phyloP scores from a whole-genome alignment of 2,797 vertebrate species.

The Alouatta caraya region DNA sequence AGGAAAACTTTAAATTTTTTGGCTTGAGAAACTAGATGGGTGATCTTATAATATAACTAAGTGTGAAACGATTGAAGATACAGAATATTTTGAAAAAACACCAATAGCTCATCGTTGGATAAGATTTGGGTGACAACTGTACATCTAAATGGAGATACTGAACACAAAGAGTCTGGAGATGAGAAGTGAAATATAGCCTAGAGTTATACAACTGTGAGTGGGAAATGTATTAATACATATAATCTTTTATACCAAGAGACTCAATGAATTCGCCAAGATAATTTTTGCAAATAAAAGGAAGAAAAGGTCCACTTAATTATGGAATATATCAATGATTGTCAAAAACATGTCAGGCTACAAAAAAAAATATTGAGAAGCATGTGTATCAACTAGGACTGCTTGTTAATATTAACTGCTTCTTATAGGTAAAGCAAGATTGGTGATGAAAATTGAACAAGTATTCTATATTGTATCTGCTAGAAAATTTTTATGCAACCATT shows the following conservation, averaged over 20 bases:
- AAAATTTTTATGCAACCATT: not conserved
- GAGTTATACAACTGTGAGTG: not conserved
- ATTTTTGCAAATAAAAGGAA: not conserved
- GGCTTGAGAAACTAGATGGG: not conserved
- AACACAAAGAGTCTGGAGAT: not conserved
- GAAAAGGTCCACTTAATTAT: not conserved
- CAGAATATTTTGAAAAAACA: not conserved
- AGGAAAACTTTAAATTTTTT: not conserved
- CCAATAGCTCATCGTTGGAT: not conserved
- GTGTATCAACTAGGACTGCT: not conserved
- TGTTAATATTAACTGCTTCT: not conserved
- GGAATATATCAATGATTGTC: not conserved
- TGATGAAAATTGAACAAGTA: not conserved
- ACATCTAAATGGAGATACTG: not conserved
- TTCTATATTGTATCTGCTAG: not conserved
- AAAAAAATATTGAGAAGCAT: not conserved
- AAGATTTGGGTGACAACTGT: not conserved
- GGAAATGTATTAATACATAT: not conserved
- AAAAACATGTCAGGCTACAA: not conserved
- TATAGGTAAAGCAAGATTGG: not conserved
- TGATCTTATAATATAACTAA: not conserved
- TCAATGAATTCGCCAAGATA: not conserved
- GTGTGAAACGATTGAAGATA: not conserved
- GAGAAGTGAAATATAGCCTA: not conserved
- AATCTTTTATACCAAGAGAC: not conserved